A percentile compares a stretch with the other conserved stretches of the same genome.
These are phyloP conservation scores for Acrossocheilus fasciatus DNA, from an alignment of 2,797 vertebrate genomes.

Conservation along the genomic window DNA sequence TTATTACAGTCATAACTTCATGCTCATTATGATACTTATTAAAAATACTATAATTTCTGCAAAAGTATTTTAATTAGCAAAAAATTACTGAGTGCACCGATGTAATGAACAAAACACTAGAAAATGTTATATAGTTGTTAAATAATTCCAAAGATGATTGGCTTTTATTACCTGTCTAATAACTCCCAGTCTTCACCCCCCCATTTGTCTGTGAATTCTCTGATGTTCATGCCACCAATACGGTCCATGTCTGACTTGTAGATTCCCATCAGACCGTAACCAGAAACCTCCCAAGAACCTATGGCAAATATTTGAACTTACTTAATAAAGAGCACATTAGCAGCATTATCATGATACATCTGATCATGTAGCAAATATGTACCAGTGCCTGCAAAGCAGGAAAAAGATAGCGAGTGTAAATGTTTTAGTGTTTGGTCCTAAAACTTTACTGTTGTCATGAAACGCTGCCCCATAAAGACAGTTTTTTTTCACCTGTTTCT, in stretches of 20 bases:
- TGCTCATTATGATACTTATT: not conserved
- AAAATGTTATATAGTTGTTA: not conserved
- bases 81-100: not conserved
- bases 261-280: slow-evolving; percentile 86
- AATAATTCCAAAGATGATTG: not conserved
- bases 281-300: slow-evolving; percentile 84
- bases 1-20: not conserved
- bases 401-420: no score
- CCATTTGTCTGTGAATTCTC: slow-evolving; percentile 85
- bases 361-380: not conserved
- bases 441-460: not conserved
- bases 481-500: not conserved
- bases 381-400: not conserved
- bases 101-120: not conserved
- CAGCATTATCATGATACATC: not conserved
- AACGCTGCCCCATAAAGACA: not conserved
- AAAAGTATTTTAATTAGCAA: not conserved
- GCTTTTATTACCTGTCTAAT: slow-evolving; percentile 64
- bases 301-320: not conserved
- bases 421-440: not conserved
- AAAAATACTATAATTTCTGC: not conserved
- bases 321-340: not conserved
- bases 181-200: slow-evolving; percentile 90
- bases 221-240: slow-evolving; percentile 86
- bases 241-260: slow-evolving; percentile 85